Conservation (phyloP, 2,888 invertebrate species). For the Tiphia femorata region DNA sequence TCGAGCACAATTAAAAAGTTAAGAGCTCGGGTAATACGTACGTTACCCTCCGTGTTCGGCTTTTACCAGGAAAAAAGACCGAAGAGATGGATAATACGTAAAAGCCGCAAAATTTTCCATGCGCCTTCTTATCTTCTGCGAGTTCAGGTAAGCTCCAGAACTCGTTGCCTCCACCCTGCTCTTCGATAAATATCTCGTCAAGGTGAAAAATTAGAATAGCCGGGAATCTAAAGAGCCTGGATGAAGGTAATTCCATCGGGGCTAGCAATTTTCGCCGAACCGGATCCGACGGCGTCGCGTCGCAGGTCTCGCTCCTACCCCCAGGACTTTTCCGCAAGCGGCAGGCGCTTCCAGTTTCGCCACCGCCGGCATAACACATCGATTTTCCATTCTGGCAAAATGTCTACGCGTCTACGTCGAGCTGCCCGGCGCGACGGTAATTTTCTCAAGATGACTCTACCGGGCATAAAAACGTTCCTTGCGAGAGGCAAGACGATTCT, state of each 20-base stretch:
- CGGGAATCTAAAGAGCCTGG: neutral
- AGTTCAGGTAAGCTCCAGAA: too few species aligned
- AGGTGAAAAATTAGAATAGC: neutral
- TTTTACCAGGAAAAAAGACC: too few species aligned
- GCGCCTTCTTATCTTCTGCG: too few species aligned
- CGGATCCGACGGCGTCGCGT: conserved; percentile 3
- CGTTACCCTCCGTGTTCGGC: too few species aligned
- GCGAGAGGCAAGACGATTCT: neutral
- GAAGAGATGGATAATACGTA: too few species aligned
- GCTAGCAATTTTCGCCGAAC: conserved; percentile 32
- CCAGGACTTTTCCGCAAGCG: conserved; percentile 14
- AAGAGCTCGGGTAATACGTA: too few species aligned
- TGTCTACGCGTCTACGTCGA: conserved; percentile 30
- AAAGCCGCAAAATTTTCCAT: too few species aligned
- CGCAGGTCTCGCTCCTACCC: conserved; percentile 10
- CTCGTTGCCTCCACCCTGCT: too few species aligned
- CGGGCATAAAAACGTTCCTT: conserved; percentile 8
- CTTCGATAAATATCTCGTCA: neutral
- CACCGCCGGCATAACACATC: conserved; percentile 37
- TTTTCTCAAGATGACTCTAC: conserved; percentile 47
- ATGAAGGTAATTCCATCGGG: conserved; percentile 25
- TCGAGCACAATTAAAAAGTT: too few species aligned
- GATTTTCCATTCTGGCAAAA: conserved; percentile 52
- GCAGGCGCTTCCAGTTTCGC: conserved; percentile 28
- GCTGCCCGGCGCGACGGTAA: too few species aligned